phyloP scores from a whole-genome alignment of 2,888 invertebrate genomes.

The Tenthredo notha region DNA sequence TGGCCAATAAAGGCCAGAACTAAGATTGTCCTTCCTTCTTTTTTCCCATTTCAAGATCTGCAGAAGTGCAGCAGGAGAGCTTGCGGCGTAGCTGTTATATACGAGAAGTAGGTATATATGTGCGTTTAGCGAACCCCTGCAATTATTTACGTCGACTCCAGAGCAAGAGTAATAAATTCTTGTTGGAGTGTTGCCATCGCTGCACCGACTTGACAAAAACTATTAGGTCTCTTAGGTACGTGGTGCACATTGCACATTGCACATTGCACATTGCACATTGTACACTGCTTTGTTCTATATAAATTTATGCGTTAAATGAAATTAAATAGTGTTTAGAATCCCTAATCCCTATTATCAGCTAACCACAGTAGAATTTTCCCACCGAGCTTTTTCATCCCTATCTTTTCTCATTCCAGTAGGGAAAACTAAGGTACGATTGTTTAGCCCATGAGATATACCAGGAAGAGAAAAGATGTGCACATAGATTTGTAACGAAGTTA shows the following conservation, averaged over 20 bases:
- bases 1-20: not conserved
- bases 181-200: slow-evolving; percentile 45
- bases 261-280: not conserved
- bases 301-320: slow-evolving; percentile 1
- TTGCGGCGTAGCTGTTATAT: not conserved
- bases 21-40: not conserved
- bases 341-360: not conserved
- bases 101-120: slow-evolving; percentile 8
- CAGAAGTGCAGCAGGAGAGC: not conserved
- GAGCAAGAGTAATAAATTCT: slow-evolving; percentile 39
- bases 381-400: not conserved
- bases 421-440: not conserved
- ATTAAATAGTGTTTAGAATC: not conserved
- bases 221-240: slow-evolving; percentile 11
- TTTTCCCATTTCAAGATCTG: not conserved
- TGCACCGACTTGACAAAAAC: slow-evolving; percentile 48
- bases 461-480: not conserved
- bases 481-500: not conserved
- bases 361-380: not conserved
- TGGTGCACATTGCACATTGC: not conserved
- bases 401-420: not conserved
- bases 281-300: not conserved
- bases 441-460: not conserved
- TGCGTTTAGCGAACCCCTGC: slow-evolving; percentile 34
- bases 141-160: slow-evolving; percentile 48